Percentiles rank a stretch among this genome's conserved stretches.
Conservation (phyloP, 2,797 vertebrate genomes). For the Cygnus olor region DNA sequence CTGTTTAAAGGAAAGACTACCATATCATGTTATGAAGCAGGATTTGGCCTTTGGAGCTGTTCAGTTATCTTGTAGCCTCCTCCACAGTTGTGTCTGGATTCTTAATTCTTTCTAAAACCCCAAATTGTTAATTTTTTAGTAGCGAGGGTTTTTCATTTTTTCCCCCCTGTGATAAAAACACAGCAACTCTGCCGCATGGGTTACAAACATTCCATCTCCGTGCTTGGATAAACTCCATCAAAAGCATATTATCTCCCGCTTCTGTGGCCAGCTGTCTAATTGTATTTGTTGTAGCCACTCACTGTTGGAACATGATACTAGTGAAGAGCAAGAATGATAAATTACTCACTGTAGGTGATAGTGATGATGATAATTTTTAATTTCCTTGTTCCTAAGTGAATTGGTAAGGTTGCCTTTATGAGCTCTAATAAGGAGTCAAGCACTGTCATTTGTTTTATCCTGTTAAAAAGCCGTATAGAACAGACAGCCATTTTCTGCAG, state of each 20-base stretch:
- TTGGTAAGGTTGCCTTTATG: constrained; percentile 56
- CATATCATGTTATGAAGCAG: rapidly evolving
- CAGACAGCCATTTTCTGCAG: constrained; percentile 74
- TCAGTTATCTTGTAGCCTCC: background rate
- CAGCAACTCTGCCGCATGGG: constrained; percentile 76
- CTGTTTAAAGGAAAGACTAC: background rate
- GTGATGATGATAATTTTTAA: constrained; percentile 95
- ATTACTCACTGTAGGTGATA: constrained; percentile 93
- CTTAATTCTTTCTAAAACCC: constrained; percentile 34
- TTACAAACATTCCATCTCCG: constrained; percentile 89
- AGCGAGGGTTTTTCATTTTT: constrained; percentile 59
- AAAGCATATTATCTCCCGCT: constrained; percentile 93
- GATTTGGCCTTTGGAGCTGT: background rate
- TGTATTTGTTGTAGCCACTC: constrained; percentile 92
- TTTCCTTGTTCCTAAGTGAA: constrained; percentile 83
- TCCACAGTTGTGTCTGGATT: background rate
- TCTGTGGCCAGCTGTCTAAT: constrained; percentile 89
- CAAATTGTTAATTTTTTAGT: constrained; percentile 33
- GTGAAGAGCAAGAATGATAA: constrained; percentile 89
- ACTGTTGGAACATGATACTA: constrained; percentile 88
- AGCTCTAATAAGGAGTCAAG: constrained; percentile 28
- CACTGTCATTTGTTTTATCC: constrained; percentile 69
- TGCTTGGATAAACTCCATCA: constrained; percentile 97
- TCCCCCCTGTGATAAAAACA: constrained; percentile 20
- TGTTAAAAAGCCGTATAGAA: constrained; percentile 73